These are phyloP conservation scores for Plodia interpunctella DNA, from an alignment of 1,140 invertebrate genomes.

Conservation along the genomic window DNA sequence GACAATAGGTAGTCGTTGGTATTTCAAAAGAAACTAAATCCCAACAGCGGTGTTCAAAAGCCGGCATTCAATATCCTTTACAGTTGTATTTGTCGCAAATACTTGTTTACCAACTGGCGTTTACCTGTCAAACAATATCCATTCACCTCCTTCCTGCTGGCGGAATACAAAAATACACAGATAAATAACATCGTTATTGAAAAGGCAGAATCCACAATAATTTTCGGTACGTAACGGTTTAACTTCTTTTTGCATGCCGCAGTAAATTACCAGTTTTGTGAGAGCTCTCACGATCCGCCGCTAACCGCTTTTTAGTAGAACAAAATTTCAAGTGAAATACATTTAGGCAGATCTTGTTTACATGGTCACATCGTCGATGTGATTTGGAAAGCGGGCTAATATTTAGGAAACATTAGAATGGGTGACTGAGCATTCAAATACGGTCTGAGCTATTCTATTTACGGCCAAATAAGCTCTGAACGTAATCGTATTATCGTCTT, in stretches of 20 bases:
- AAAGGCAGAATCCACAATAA: constrained; percentile 18
- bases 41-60: constrained; percentile 1
- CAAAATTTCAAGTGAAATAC: constrained; percentile 8
- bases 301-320: background rate
- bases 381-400: constrained; percentile 17
- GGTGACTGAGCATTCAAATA: background rate
- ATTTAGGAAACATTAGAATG: constrained; percentile 10
- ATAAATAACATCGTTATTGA: constrained; percentile 19
- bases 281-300: constrained; percentile 8
- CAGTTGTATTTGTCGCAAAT: constrained; percentile 19
- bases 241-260: constrained; percentile 14
- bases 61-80: constrained; percentile 18
- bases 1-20: background rate
- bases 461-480: background rate
- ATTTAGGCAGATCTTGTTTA: background rate
- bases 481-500: background rate
- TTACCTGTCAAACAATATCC: constrained; percentile 26
- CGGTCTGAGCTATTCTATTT: background rate
- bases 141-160: constrained; percentile 25
- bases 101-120: constrained; percentile 6
- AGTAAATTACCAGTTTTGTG: constrained; percentile 9
- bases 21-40: background rate
- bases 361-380: constrained; percentile 5
- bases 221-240: constrained; percentile 20
- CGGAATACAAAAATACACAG: constrained; percentile 18